These are phyloP conservation scores for Alces alces DNA, from an alignment of 2,113 vertebrate genomes.

Conservation along the genomic window DNA sequence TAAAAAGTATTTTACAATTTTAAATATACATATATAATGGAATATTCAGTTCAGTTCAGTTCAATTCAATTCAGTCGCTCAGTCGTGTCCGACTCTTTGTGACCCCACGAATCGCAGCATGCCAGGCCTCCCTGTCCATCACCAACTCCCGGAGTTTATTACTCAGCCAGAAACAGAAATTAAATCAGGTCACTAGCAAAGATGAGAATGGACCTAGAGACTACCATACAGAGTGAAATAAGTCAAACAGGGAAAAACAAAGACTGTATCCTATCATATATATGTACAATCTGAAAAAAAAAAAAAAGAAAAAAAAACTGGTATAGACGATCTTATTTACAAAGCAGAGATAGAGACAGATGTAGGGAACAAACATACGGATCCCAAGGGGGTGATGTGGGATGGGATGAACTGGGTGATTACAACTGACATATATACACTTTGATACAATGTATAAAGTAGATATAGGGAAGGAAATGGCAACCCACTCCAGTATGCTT, in stretches of 20 bases:
- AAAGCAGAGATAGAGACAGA: not conserved
- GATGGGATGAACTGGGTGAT: not conserved
- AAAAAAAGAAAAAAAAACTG: too few species aligned
- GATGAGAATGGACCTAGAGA: not conserved
- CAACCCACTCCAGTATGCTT: not conserved
- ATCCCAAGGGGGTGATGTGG: not conserved
- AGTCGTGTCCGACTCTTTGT: too few species aligned
- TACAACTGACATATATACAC: not conserved
- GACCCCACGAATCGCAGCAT: too few species aligned
- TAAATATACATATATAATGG: not conserved
- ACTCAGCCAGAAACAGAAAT: not conserved
- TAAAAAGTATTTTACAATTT: conserved; percentile 61
- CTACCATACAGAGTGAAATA: not conserved
- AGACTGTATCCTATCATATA: not conserved
- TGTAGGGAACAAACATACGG: not conserved
- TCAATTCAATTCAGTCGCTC: too few species aligned
- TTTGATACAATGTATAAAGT: not conserved
- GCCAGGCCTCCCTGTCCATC: too few species aligned
- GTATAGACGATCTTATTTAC: not conserved
- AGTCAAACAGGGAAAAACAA: not conserved
- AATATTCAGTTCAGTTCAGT: too few species aligned
- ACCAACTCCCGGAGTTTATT: not conserved
- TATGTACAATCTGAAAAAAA: not conserved
- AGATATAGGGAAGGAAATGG: not conserved
- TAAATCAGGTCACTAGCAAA: not conserved